Base-by-base conservation (phyloP, 2,113 vertebrate genomes). In the Osmerus mordax region DNA sequence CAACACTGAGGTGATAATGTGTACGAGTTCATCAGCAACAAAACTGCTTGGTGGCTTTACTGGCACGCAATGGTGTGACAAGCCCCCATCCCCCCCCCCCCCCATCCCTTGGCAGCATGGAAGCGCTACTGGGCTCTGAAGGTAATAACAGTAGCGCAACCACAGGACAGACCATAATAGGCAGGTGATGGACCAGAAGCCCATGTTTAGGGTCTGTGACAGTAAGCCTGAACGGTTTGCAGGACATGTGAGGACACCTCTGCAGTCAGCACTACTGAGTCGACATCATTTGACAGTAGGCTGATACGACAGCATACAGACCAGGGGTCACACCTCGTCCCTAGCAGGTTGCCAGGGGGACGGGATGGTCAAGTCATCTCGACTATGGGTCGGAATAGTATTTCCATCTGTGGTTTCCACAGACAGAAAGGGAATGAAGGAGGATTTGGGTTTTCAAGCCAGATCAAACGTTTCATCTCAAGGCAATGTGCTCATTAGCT, bases 181-280 rank as follows among this genome's bases (percentile, higher is more conserved):
- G 65, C 53, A 67, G 58, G 21, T 56, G 23, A 12, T 2, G 23
- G 36, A 41, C 36, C 13, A 70, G 16, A 63, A 59, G 16, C 54
- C 5, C 70, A 23, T 84, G 80, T 87, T 86, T 84, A 56, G n/a
- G 71, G 76, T 72, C 65, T 86, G 87, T 83, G 72, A 78, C 0
- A 2, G 71, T 71, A 61, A 28, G 59, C 68, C 62, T 3, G 62
- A 78, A 70, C 65, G 23, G 67, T 73, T 70, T 14, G 59, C 56
- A 21, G 0, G 25, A 55, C 55, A 62, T 4, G 25, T 6, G 51
- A 70, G 71, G 25, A n/a, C 36, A 74, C 4, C 32, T 6, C 5
- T 47, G 41, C 41, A 12, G 41, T 47, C 41, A 47, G 41, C 41
- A 47, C 41, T 11, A 16, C 62, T 3, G 14, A 36, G 23, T 4